Base-by-base conservation (phyloP, 2,797 vertebrate species). In the Pyrrhura leucotis region DNA sequence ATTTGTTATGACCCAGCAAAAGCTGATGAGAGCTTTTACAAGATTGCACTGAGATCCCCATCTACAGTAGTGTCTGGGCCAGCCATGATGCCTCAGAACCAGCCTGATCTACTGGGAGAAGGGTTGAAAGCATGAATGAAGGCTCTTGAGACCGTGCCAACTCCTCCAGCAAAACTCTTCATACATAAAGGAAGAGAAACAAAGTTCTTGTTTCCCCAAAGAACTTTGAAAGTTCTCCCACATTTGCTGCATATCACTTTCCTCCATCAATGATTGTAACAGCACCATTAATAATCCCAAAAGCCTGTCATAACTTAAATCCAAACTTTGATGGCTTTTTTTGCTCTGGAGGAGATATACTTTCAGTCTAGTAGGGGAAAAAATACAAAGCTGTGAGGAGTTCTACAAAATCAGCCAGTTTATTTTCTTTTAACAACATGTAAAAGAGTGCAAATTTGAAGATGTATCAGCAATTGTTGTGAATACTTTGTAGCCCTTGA, bases 11-110 rank as follows among this genome's bases (percentile, higher is more conserved):
- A 95, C 87, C 89, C 84, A 93, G 40, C 16, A 67, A 79, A 97
- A 85, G 37, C 37, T 92, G 94, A 93, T 80, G 90, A 97, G 94
- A 95, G 78, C 65, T 97, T 97, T 95, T 83, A 95, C 20, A 93
- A 94, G 90, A 81, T 9, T 85, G 47, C 25, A 71, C 67, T n/a
- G 14, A 88, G 84, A 40, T 87, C 44, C 66, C 56, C 44, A 10
- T 51, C 91, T 84, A 28, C 0, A 0, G 45, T 12, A 44, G 37
- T 61, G 51, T 26, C 62, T 68, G 37, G 56, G 50, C 40, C 48
- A 88, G 63, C 79, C 67, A 10, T 42, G 63, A 48, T 74, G 75
- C 59, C 68, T 79, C 92, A 73, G 77, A 93, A 67, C 51, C 82
- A 91, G 62, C 72, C 62, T 65, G 29, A 88, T 88, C 40, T 59